Percentiles rank a stretch among this genome's conserved stretches.
These are phyloP conservation scores for Mythimna loreyi DNA, from an alignment of 2,888 invertebrate species.

Conservation along the genomic window DNA sequence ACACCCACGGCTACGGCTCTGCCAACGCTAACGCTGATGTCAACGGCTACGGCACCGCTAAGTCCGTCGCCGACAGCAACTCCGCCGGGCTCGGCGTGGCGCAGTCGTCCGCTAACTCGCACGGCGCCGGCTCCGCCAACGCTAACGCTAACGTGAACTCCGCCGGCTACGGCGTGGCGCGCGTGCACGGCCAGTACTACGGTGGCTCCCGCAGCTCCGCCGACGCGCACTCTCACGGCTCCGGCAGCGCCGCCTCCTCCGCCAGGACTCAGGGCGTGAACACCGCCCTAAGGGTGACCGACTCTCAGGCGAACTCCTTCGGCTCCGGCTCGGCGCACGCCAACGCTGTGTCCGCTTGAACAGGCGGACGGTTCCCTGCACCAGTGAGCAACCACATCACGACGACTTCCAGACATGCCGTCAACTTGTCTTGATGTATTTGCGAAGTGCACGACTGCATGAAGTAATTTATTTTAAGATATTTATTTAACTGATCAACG, in stretches of 20 bases:
- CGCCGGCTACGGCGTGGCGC: constrained; percentile 64
- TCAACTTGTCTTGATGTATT: constrained; percentile 87
- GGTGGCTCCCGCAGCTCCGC: constrained; percentile 71
- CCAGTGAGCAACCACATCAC: constrained; percentile 80
- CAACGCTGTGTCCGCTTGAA: constrained; percentile 76
- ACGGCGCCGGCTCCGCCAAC: constrained; percentile 70
- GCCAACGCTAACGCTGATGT: constrained; percentile 69
- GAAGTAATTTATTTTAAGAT: constrained; percentile 68
- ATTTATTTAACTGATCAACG: constrained; percentile 63
- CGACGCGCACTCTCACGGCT: constrained; percentile 74
- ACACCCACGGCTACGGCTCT: constrained; percentile 67
- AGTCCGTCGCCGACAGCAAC: constrained; percentile 65
- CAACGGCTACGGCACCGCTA: constrained; percentile 68
- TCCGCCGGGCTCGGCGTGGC: constrained; percentile 57
- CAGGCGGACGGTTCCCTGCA: constrained; percentile 37
- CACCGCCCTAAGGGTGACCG: constrained; percentile 76
- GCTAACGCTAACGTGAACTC: constrained; percentile 73
- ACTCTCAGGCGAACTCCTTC: constrained; percentile 76
- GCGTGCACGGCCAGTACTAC: too few species aligned
- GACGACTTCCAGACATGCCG: constrained; percentile 78
- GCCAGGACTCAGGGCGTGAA: constrained; percentile 76
- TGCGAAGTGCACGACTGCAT: constrained; percentile 73
- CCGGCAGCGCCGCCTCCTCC: constrained; percentile 78
- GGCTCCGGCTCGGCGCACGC: constrained; percentile 79
- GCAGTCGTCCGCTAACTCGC: constrained; percentile 71